phyloP scores from a whole-genome alignment of 2,797 vertebrate species.

The Mus caroli region DNA sequence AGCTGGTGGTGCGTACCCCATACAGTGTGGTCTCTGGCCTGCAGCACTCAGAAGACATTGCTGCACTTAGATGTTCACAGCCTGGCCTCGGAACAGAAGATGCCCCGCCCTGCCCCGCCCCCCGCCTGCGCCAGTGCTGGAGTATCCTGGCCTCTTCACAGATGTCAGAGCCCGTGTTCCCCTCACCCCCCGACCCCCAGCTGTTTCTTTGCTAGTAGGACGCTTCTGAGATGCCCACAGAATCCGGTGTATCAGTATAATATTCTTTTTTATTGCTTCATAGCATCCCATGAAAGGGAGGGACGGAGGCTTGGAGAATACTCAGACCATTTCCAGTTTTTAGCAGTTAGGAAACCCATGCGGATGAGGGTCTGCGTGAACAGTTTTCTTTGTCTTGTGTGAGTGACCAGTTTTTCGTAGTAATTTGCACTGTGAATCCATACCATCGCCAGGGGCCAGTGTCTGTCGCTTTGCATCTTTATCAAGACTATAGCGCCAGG shows the following conservation, averaged over 20 bases:
- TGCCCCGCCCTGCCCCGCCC: too few species aligned
- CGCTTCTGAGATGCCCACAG: not conserved
- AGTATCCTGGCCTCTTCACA: not conserved
- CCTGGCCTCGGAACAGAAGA: not conserved
- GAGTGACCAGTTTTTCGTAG: not conserved
- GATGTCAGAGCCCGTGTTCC: not conserved
- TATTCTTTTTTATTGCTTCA: not conserved
- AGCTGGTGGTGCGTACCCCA: not conserved
- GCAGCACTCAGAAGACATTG: not conserved
- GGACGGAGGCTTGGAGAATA: not conserved
- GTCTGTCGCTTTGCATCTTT: not conserved
- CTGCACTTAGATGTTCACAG: not conserved
- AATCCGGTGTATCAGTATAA: rapidly evolving
- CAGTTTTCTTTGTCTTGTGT: not conserved
- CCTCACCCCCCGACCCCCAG: not conserved
- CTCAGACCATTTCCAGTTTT: not conserved
- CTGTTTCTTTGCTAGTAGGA: not conserved
- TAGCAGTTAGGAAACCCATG: not conserved
- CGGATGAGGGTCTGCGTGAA: not conserved
- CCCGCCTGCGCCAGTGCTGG: too few species aligned
- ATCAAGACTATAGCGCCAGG: not conserved
- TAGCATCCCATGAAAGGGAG: not conserved
- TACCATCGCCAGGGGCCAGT: rapidly evolving
- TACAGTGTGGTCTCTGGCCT: too few species aligned
- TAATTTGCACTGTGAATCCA: not conserved